Evolutionary conservation across 2,797 vertebrate species (phyloP).

Genomic region (Catamblyrhynchus diadema): DNA sequence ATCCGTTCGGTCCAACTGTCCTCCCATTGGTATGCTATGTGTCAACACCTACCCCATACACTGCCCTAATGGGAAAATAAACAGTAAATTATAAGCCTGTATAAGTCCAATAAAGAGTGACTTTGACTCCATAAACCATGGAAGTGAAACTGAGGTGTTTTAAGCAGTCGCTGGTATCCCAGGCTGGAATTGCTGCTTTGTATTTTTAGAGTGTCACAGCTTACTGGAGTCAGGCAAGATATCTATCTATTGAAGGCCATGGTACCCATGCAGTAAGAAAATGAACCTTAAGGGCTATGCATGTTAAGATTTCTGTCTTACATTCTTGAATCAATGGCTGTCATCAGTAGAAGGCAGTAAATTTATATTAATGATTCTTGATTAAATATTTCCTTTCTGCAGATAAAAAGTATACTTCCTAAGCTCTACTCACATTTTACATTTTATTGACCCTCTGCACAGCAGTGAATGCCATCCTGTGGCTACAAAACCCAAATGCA

Average conservation of each 20-base stretch:
- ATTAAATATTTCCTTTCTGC: background rate
- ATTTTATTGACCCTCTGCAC: constrained; percentile 9
- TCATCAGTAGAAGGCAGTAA: background rate
- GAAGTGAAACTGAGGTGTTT: background rate
- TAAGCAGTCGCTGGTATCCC: background rate
- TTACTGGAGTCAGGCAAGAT: background rate
- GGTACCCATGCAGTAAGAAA: background rate
- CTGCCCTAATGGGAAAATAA: constrained; percentile 12
- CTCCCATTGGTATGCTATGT: background rate
- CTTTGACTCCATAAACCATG: background rate
- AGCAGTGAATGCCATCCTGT: constrained; percentile 56
- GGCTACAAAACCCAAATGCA: constrained; percentile 32
- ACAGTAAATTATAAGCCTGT: constrained; percentile 9
- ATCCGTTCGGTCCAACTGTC: background rate
- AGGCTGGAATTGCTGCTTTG: background rate
- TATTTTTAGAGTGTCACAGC: background rate
- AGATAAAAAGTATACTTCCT: background rate
- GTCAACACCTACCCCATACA: background rate
- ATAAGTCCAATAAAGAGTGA: background rate
- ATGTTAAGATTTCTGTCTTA: background rate
- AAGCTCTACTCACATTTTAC: background rate
- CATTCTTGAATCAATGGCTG: background rate
- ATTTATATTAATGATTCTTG: background rate
- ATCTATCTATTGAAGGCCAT: background rate
- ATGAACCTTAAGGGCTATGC: background rate